Evolutionary conservation across 2,113 vertebrate species (phyloP).

Genomic region (Ranitomeya imitator): DNA sequence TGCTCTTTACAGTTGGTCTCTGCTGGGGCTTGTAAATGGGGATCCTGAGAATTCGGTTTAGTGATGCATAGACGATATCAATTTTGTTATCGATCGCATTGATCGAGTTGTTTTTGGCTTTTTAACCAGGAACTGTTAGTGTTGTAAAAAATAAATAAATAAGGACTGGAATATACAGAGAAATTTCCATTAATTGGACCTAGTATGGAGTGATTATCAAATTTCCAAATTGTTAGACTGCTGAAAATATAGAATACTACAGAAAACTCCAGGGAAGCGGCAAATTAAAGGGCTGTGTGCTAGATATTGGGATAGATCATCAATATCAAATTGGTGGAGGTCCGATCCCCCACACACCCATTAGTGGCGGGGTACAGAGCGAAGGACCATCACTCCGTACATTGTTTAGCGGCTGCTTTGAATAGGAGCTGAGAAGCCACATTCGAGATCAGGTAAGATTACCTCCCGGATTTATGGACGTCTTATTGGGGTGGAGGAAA

Average conservation of each 20-base stretch:
- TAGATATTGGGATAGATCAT: too few relatives aligned
- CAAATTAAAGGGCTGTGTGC: too few relatives aligned
- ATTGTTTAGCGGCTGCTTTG: too few relatives aligned
- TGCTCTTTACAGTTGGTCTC: neutral
- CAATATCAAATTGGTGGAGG: too few relatives aligned
- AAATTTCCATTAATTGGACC: neutral
- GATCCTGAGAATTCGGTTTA: too few relatives aligned
- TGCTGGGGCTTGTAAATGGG: too few relatives aligned
- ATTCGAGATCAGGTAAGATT: too few relatives aligned
- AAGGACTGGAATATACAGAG: neutral
- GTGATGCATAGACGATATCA: neutral
- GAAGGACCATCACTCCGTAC: too few relatives aligned
- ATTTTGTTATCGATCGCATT: neutral
- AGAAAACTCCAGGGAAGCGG: neutral
- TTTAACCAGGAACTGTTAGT: neutral
- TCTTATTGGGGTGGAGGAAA: neutral
- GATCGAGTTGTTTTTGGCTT: neutral
- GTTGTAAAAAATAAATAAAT: neutral
- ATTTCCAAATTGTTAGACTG: neutral
- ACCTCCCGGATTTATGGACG: neutral
- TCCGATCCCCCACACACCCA: too few relatives aligned
- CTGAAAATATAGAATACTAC: neutral
- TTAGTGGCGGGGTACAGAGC: too few relatives aligned
- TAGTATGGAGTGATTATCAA: neutral
- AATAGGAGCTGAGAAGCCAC: too few relatives aligned